Conservation (phyloP, 2,888 invertebrate species). For the Pristionchus arcanus region DNA sequence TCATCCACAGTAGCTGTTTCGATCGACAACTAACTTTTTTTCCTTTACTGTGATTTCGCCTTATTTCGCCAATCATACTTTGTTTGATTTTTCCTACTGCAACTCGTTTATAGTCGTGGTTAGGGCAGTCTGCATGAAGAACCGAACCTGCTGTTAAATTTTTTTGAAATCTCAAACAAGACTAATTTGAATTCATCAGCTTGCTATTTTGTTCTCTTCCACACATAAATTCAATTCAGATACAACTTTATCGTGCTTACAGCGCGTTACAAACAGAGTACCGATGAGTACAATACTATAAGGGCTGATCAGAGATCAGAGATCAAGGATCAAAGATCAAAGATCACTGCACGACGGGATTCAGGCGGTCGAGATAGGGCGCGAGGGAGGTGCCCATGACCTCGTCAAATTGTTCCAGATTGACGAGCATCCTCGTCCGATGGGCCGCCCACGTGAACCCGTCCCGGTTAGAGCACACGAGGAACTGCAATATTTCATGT, state of each 20-base stretch:
- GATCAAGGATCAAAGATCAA: slow-evolving; percentile 12
- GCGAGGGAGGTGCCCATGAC: neutral
- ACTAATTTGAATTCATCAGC: no score
- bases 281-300: neutral
- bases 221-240: neutral
- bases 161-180: no score
- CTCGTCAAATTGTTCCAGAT: slow-evolving; percentile 6
- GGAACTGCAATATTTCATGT: neutral
- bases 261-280: neutral
- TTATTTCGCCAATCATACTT: no score
- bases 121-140: no score
- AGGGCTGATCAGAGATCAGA: neutral
- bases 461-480: slow-evolving; percentile 25
- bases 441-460: neutral
- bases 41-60: no score
- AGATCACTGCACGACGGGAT: neutral
- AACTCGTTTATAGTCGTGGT: no score
- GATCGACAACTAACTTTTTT: no score
- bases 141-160: no score
- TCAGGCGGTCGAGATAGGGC: neutral
- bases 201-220: no score
- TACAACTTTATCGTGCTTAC: slow-evolving; percentile 19
- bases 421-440: neutral
- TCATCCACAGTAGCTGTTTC: no score
- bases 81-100: no score